Base-by-base conservation (phyloP, 2,797 vertebrate species). In the Acrossocheilus fasciatus region DNA sequence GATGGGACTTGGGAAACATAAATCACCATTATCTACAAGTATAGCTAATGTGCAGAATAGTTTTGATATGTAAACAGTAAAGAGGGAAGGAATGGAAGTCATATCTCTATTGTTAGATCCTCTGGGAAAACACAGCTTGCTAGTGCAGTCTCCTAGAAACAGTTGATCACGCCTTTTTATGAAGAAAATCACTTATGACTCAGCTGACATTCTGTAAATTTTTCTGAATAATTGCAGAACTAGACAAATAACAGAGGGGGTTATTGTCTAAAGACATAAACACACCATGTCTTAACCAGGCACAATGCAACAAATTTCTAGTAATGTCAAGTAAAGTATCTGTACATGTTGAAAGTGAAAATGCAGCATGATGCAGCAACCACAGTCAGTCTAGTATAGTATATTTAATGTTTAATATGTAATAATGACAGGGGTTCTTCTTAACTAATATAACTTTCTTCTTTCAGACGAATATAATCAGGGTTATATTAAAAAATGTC, bases 11-110 rank as follows among this genome's bases (percentile, higher is more conserved):
- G 0, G 17, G 18, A 69, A 20, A 47, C 26, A 3, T 66, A 52
- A 52, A 50, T 81, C 62, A 68, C 18, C 9, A 34, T 20, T 81
- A 72, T 43, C 69, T 80, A 3, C 12, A 15, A 26, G 41, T 82
- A 52, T 50, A 82, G 23, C 36, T 52, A 52, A 52, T 52, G 10
- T 45, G n/a, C 50, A 20, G 15, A 23, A 57, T 43, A n/a, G 23
- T n/a, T 72, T 72, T 72, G 4, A 18, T 3, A 2, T 59, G 11
- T 73, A 34, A 59, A 90, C 90, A 90, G 91, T 94, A 92, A 95
- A 93, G 87, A 0, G 10, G 92, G 91, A 64, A 87, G 89, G 43
- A 89, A 89, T 90, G 87, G 23, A 1, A 81, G 57, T 50, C 45
- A 75, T 83, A 70, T 86, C 59, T 59, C 18, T 12, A 82, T 12